A percentile compares a stretch with the other conserved stretches of the same genome.
Evolutionary conservation across 2,797 vertebrate genomes (phyloP).

Genomic region (Muscicapa comitata): DNA sequence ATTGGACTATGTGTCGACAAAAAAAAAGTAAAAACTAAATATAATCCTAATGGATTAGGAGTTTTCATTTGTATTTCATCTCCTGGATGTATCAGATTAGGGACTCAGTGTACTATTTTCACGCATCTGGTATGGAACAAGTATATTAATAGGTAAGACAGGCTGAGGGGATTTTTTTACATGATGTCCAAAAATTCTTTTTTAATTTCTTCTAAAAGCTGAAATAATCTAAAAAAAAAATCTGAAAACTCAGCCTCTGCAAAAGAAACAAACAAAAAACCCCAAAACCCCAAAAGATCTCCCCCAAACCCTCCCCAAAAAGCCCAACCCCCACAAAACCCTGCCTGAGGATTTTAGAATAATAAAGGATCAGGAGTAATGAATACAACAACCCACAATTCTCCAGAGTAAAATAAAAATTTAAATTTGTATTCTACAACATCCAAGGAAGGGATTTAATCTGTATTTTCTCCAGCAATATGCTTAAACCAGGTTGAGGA

Average conservation of each 20-base stretch:
- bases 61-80: neutral
- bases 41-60: neutral
- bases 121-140: neutral
- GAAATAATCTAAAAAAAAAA: neutral
- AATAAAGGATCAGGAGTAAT: neutral
- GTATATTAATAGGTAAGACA: neutral
- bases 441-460: neutral
- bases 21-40: neutral
- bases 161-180: neutral
- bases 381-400: neutral
- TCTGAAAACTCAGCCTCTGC: neutral
- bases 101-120: neutral
- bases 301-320: neutral
- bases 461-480: neutral
- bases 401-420: neutral
- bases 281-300: fast-evolving
- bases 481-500: neutral
- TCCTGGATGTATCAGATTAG: neutral
- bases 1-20: neutral
- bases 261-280: neutral
- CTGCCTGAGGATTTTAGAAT: neutral
- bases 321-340: fast-evolving
- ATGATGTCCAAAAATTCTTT: neutral
- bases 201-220: neutral
- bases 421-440: neutral